A percentile compares a stretch with the other conserved stretches of the same genome.
Conservation (phyloP, 2,888 invertebrate genomes). For the Eupsilia transversa region DNA sequence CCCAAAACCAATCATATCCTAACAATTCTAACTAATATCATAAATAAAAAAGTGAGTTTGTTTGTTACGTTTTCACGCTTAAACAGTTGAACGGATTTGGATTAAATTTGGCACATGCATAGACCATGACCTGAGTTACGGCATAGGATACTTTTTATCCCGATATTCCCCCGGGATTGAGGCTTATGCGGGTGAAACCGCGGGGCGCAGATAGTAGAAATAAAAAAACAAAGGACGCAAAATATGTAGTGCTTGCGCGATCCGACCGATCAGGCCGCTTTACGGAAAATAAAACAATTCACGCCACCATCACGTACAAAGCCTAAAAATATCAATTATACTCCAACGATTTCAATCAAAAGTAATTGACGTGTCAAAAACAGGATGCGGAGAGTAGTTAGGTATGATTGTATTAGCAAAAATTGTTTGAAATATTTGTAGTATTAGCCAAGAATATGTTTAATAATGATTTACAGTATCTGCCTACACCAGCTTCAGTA, state of each 20-base stretch:
- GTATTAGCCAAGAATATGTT: background rate
- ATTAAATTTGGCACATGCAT: no score
- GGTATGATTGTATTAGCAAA: background rate
- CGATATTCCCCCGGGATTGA: no score
- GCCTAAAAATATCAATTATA: conserved; percentile 37
- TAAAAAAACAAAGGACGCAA: background rate
- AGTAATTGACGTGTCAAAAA: conserved; percentile 27
- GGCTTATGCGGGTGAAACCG: no score
- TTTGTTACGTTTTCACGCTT: no score
- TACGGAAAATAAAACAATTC: conserved; percentile 29
- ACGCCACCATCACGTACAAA: background rate
- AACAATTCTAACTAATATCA: no score
- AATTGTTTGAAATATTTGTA: background rate
- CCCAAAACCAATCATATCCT: background rate
- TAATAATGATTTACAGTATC: no score
- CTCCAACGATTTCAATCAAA: conserved; percentile 41
- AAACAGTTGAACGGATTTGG: no score
- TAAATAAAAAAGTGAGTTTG: no score
- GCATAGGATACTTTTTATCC: no score
- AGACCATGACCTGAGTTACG: no score
- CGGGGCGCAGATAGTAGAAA: no score
- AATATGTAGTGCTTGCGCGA: conserved; percentile 4
- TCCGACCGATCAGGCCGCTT: conserved; percentile 26
- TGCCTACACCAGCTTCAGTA: no score
- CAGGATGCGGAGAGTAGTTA: background rate